Evolutionary conservation across 2,113 vertebrate genomes (phyloP).

Genomic region (Bungarus multicinctus): DNA sequence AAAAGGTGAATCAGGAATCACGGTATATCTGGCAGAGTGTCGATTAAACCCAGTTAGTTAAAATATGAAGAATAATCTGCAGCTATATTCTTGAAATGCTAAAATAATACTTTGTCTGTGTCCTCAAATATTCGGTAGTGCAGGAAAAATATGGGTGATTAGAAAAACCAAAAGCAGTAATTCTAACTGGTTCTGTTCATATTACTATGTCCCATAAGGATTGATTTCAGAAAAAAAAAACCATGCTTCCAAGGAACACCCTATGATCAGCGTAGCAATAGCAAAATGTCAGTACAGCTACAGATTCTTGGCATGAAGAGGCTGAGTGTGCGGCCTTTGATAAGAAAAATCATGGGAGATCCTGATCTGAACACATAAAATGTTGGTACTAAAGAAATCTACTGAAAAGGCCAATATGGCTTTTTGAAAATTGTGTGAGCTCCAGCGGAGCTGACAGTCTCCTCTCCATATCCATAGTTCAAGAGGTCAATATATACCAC

Average conservation of each 20-base stretch:
- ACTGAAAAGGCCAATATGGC: background rate
- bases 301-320: slow-evolving; percentile 18
- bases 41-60: background rate
- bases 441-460: slow-evolving; percentile 26
- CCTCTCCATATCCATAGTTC: slow-evolving; percentile 38
- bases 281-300: slow-evolving; percentile 7
- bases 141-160: slow-evolving; percentile 5
- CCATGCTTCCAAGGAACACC: slow-evolving; percentile 16
- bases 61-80: slow-evolving; percentile 16
- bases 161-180: slow-evolving; percentile 33
- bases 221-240: background rate
- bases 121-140: slow-evolving; percentile 7
- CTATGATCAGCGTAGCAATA: slow-evolving; percentile 15
- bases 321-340: slow-evolving; percentile 11
- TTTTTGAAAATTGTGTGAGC: slow-evolving; percentile 24
- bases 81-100: slow-evolving; percentile 36
- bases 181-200: slow-evolving; percentile 9
- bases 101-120: background rate
- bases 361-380: background rate
- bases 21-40: background rate
- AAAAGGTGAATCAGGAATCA: slow-evolving; percentile 11
- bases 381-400: slow-evolving; percentile 23
- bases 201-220: slow-evolving; percentile 22
- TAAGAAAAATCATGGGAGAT: slow-evolving; percentile 16
- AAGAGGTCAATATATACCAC: slow-evolving; percentile 33